Percentiles rank a stretch among this genome's conserved stretches.
Conservation (phyloP, 2,797 vertebrate genomes). For the Discoglossus pictus region DNA sequence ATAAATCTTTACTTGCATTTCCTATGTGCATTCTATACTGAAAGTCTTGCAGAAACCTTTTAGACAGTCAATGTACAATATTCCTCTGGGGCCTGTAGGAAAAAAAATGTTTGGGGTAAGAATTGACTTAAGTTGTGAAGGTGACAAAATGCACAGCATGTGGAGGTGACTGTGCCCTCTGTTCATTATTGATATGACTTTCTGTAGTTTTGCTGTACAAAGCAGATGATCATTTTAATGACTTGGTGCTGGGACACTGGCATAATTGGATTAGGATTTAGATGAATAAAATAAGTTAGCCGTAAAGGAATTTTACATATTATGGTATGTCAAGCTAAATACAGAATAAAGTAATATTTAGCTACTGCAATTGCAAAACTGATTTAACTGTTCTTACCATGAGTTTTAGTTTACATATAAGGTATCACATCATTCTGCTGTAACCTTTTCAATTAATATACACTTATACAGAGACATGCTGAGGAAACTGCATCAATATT, state of each 20-base stretch:
- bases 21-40: background rate
- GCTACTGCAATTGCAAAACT: no score
- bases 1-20: constrained; percentile 1
- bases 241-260: background rate
- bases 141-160: background rate
- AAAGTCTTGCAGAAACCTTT: background rate
- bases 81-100: background rate
- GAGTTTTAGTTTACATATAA: no score
- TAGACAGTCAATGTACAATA: background rate
- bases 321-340: no score
- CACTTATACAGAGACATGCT: no score
- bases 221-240: background rate
- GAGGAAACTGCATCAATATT: no score
- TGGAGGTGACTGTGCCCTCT: background rate
- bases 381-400: no score
- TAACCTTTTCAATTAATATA: no score
- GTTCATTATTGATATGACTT: background rate
- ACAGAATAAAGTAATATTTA: no score
- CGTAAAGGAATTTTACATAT: no score
- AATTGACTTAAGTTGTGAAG: constrained; percentile 3
- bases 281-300: no score
- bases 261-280: background rate
- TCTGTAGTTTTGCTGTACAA: background rate
- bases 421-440: no score
- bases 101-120: background rate